Percentiles rank a stretch among this genome's conserved stretches.
These are phyloP conservation scores for Pandion haliaetus DNA, from an alignment of 2,113 vertebrate genomes.

Conservation along the genomic window DNA sequence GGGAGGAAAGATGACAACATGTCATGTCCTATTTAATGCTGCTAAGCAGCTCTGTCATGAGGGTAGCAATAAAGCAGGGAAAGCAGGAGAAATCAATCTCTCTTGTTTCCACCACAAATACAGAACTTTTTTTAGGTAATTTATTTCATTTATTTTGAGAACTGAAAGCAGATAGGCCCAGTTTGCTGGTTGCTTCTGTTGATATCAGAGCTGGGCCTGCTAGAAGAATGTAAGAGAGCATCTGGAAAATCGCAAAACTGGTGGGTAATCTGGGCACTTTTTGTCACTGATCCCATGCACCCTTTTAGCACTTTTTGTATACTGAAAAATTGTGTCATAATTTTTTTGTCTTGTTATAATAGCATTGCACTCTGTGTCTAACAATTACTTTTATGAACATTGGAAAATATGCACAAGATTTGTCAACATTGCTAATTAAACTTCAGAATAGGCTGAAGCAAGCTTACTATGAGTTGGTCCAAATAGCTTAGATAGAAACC, in stretches of 20 bases:
- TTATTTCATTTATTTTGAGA: background rate
- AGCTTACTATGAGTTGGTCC: background rate
- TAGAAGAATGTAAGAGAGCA: background rate
- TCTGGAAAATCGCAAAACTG: background rate
- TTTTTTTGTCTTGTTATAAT: background rate
- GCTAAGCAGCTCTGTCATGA: background rate
- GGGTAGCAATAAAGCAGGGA: background rate
- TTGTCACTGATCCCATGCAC: background rate
- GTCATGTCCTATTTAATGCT: conserved; percentile 25
- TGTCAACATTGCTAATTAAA: background rate
- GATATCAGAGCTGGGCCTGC: background rate
- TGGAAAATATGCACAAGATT: background rate
- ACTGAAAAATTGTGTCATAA: background rate
- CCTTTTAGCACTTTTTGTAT: background rate
- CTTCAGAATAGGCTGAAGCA: background rate
- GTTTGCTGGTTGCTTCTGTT: background rate
- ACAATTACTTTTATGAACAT: background rate
- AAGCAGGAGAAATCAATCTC: background rate
- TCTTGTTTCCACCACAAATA: background rate
- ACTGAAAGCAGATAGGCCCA: background rate
- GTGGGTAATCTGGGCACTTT: background rate
- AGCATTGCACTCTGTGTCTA: background rate
- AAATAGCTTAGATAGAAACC: background rate
- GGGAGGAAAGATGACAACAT: background rate
- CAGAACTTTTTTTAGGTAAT: background rate